A percentile compares a stretch with the other conserved stretches of the same genome.
These are phyloP conservation scores for Melinaea marsaeus DNA, from an alignment of 2,888 invertebrate species.

Conservation along the genomic window DNA sequence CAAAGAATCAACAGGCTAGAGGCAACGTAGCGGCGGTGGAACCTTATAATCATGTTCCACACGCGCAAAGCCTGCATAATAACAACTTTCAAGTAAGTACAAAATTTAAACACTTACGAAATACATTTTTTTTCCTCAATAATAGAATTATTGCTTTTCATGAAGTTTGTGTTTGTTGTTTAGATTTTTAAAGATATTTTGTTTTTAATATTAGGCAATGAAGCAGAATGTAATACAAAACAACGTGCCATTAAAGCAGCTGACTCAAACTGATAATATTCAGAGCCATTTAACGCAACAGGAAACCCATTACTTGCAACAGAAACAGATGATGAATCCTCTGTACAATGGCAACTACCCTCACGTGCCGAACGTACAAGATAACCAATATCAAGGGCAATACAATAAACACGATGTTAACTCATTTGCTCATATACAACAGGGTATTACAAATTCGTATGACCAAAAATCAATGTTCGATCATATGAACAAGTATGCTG, in stretches of 20 bases:
- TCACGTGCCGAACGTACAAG: conserved; percentile 55
- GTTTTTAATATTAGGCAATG: conserved; percentile 56
- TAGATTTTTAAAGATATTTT: conserved; percentile 9
- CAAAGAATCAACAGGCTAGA: conserved; percentile 78
- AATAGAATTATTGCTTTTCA: neutral
- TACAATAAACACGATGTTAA: conserved; percentile 64
- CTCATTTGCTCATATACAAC: conserved; percentile 64
- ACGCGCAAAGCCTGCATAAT: conserved; percentile 75
- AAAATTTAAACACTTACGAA: neutral
- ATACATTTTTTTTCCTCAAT: neutral
- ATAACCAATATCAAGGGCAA: conserved; percentile 63
- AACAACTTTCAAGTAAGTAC: conserved; percentile 64
- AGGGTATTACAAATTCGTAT: conserved; percentile 69
- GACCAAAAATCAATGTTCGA: conserved; percentile 68
- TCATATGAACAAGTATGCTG: conserved; percentile 69
- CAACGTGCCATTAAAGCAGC: conserved; percentile 75
- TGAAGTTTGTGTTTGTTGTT: neutral
- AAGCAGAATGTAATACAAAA: conserved; percentile 74
- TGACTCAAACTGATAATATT: conserved; percentile 70
- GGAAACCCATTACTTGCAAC: conserved; percentile 74
- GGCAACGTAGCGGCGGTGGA: conserved; percentile 93
- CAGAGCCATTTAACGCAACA: conserved; percentile 69
- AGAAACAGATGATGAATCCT: conserved; percentile 74
- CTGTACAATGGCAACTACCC: conserved; percentile 65
- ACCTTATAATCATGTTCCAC: conserved; percentile 91